phyloP scores from a whole-genome alignment of 1,140 invertebrate genomes.

The Camponotus pennsylvanicus region DNA sequence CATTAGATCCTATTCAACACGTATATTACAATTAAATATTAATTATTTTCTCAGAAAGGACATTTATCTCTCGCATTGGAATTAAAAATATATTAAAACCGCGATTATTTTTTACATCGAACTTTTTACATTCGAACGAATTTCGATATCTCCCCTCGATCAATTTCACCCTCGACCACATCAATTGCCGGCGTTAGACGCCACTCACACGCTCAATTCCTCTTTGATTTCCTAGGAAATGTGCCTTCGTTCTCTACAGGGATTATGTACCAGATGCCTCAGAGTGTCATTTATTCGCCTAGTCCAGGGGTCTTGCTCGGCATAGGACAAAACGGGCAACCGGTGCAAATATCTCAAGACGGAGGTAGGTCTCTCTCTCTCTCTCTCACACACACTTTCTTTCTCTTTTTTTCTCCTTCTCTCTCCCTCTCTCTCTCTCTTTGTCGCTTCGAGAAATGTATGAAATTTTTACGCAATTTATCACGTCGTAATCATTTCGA shows the following conservation, averaged over 20 bases:
- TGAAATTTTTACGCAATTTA: slow-evolving; percentile 26
- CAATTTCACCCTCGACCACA: background rate
- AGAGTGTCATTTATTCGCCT: slow-evolving; percentile 84
- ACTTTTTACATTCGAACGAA: background rate
- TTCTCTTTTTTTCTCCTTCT: background rate
- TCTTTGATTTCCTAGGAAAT: slow-evolving; percentile 71
- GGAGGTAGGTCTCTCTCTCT: slow-evolving; percentile 75
- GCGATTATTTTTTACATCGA: background rate
- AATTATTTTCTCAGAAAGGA: background rate
- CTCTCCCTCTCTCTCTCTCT: background rate
- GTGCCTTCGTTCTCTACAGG: slow-evolving; percentile 78
- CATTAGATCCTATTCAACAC: background rate
- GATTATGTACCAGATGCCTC: slow-evolving; percentile 85
- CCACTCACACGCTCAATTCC: slow-evolving; percentile 43
- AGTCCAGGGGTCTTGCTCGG: slow-evolving; percentile 83
- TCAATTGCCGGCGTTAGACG: background rate
- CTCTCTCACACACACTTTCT: background rate
- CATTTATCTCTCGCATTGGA: background rate
- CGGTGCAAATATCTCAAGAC: slow-evolving; percentile 84
- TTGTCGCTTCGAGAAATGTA: slow-evolving; percentile 10
- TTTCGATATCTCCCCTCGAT: slow-evolving; percentile 12
- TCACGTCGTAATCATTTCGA: slow-evolving; percentile 23
- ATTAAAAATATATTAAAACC: background rate
- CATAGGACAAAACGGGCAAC: slow-evolving; percentile 84
- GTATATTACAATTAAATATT: no score